Evolutionary conservation across 1,140 invertebrate genomes (phyloP), one percentile per base, ranked within the genome.

Genomic region (Spodoptera litura): DNA sequence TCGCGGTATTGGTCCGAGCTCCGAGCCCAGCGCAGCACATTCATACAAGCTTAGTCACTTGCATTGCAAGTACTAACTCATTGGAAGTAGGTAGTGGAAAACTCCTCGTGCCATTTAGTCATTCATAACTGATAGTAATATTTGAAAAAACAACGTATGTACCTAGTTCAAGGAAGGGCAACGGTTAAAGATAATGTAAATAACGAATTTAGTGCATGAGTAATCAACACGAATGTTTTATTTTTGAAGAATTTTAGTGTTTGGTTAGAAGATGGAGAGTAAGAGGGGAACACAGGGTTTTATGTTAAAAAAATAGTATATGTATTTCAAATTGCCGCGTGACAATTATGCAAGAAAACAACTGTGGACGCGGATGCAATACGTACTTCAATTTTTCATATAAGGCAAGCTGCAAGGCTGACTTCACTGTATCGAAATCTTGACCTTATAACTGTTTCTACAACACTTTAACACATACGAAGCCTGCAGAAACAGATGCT

Each of bases 371-470:
- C 9, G 10, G 64, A 44, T 51, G 20, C 64, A 5, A 68, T 4
- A 68, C 20, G 20, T 20, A 20, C 8, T 25, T 52, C 64, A 49
- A 31, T 12, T 15, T 68, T 53, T 68, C 49, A 53, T 68, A 68
- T 52, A 68, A 27, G 64, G 64, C 64, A 68, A 68, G 25, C 64
- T 68, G 64, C 49, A 53, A 68, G 49, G 61, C 38, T 49, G 38
- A 49, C 38, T 35, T 64, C 61, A 11, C 61, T 49, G 38, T 27
- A 74, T 51, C 71, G 71, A 59, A 74, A 59, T 49, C 71, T 74
- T 74, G 71, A 61, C 71, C 71, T 74, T 25, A 38, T 59, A 72
- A 72, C 68, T 44, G 35, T 59, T 74, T 51, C 12, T n/a, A n/a
- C n/a, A n/a, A n/a, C n/a, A n/a, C n/a, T n/a, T n/a, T n/a, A n/a